A percentile compares a stretch with the other conserved stretches of the same genome.
These are phyloP conservation scores for Epirrhoe alternata DNA, from an alignment of 2,888 invertebrate species.

Conservation along the genomic window DNA sequence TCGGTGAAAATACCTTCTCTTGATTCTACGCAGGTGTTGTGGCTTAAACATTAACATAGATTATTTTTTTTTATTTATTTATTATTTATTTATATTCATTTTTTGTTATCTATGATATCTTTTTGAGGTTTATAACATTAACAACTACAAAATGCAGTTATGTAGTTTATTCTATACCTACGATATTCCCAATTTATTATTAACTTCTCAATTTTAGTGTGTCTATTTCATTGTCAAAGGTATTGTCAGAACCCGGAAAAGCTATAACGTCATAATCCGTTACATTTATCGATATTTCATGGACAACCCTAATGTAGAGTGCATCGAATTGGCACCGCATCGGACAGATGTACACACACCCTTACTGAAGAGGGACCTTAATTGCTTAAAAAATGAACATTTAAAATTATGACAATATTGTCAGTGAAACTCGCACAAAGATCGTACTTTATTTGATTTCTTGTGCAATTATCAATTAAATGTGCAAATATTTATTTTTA, in stretches of 20 bases:
- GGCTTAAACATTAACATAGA: background rate
- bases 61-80: background rate
- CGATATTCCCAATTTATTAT: too few relatives aligned
- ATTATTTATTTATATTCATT: background rate
- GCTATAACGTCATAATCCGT: constrained; percentile 8
- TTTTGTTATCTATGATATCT: too few relatives aligned
- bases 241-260: constrained; percentile 1
- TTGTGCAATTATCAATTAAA: background rate
- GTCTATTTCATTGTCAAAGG: constrained; percentile 1
- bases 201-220: background rate
- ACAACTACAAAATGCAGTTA: too few relatives aligned
- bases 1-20: too few relatives aligned
- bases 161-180: too few relatives aligned
- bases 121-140: too few relatives aligned
- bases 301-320: constrained; percentile 24
- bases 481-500: background rate
- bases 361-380: constrained; percentile 48
- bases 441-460: background rate
- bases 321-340: constrained; percentile 23
- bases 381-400: constrained; percentile 51
- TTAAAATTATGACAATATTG: constrained; percentile 20
- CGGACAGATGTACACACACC: constrained; percentile 55
- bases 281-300: constrained; percentile 36
- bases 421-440: constrained; percentile 1
- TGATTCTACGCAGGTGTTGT: background rate